These are phyloP conservation scores for Dascillus cervinus DNA, from an alignment of 2,888 invertebrate genomes.

Conservation along the genomic window DNA sequence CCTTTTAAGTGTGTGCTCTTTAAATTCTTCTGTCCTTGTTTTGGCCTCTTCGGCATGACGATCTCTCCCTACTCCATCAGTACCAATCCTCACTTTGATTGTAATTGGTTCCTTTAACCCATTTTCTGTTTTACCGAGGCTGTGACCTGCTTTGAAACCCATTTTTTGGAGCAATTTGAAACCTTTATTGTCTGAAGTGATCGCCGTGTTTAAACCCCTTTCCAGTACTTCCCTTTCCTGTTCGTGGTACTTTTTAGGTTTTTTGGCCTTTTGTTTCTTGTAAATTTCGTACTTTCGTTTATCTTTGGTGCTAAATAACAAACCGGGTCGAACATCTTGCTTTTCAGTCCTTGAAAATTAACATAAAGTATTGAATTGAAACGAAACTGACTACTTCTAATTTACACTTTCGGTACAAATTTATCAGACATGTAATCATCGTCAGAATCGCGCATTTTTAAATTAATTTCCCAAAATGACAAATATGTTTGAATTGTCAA, in stretches of 20 bases:
- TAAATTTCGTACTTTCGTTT: conserved; percentile 52
- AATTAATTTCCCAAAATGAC: too few relatives aligned
- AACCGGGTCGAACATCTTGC: conserved; percentile 49
- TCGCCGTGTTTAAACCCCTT: conserved; percentile 58
- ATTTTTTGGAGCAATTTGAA: conserved; percentile 77
- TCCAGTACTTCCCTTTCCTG: conserved; percentile 54
- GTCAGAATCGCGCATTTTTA: too few relatives aligned
- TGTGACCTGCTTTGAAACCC: conserved; percentile 80
- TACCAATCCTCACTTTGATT: conserved; percentile 53
- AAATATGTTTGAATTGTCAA: too few relatives aligned
- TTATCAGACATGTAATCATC: conserved; percentile 68
- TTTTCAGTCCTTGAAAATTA: conserved; percentile 18
- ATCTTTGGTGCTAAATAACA: conserved; percentile 48
- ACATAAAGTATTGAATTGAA: conserved; percentile 2
- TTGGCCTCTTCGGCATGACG: conserved; percentile 39
- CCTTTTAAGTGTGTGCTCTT: conserved; percentile 24
- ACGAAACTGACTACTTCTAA: too few relatives aligned
- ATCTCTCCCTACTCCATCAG: conserved; percentile 56
- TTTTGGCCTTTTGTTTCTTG: conserved; percentile 43
- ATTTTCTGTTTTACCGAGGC: conserved; percentile 58
- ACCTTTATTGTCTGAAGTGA: conserved; percentile 66
- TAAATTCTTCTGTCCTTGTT: conserved; percentile 34
- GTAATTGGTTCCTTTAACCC: conserved; percentile 57
- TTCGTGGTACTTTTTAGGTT: conserved; percentile 37
- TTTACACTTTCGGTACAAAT: conserved; percentile 43